Evolutionary conservation across 2,888 invertebrate genomes (phyloP).

Genomic region (Cephus pygmeus): DNA sequence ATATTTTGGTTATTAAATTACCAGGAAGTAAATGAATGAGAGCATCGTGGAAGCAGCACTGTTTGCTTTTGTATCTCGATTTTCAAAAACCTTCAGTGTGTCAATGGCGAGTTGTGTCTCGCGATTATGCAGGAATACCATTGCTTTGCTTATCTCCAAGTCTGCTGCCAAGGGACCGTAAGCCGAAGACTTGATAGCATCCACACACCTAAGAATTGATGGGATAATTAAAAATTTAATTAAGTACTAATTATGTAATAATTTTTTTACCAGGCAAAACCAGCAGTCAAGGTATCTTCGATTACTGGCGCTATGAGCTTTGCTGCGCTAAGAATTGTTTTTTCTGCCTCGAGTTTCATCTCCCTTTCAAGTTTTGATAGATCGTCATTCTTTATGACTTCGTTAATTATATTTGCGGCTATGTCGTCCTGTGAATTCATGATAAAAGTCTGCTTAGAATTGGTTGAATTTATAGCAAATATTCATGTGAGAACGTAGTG

Average conservation of each 20-base stretch:
- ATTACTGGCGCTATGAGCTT: conserved; percentile 90
- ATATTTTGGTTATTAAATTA: conserved; percentile 53
- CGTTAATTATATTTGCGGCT: conserved; percentile 71
- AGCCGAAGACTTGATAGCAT: conserved; percentile 90
- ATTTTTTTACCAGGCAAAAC: conserved; percentile 63
- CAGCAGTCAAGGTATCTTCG: conserved; percentile 76
- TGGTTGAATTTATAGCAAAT: neutral
- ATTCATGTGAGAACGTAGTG: neutral
- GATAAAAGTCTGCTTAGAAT: neutral
- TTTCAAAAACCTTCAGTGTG: conserved; percentile 86
- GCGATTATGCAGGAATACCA: conserved; percentile 84
- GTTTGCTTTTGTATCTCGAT: conserved; percentile 84
- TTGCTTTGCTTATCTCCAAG: conserved; percentile 90
- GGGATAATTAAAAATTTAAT: neutral
- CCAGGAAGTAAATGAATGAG: conserved; percentile 84
- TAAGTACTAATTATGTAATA: neutral
- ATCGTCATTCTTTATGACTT: conserved; percentile 82
- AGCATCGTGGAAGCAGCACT: conserved; percentile 88
- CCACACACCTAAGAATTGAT: conserved; percentile 83
- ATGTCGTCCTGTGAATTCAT: conserved; percentile 68
- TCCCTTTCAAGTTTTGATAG: conserved; percentile 79
- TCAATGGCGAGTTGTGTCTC: conserved; percentile 85
- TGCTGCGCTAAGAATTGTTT: conserved; percentile 85
- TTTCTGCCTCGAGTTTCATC: conserved; percentile 80
- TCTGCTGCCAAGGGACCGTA: conserved; percentile 86